A percentile compares a stretch with the other conserved stretches of the same genome.
Evolutionary conservation across 2,797 vertebrate genomes (phyloP).

Genomic region (Pipistrellus pipistrellus): DNA sequence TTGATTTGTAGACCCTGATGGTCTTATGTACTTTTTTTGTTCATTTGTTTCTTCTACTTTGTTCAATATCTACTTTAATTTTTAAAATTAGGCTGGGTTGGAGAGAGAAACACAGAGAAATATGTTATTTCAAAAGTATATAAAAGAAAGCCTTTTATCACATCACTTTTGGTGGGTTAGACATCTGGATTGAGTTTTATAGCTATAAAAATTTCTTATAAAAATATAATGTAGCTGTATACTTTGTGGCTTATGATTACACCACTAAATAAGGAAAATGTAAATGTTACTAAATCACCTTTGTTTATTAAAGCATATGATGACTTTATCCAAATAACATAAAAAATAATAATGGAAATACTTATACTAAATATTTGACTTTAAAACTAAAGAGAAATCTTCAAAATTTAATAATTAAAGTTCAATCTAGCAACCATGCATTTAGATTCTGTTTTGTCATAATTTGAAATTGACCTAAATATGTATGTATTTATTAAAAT

Average conservation of each 20-base stretch:
- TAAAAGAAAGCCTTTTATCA: not conserved
- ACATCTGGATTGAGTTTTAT: not conserved
- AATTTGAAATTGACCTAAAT: conserved; percentile 32
- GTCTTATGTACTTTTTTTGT: not conserved
- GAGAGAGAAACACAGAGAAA: not conserved
- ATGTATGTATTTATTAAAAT: conserved; percentile 29
- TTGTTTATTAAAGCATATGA: conserved; percentile 9
- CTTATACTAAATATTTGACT: conserved; percentile 5
- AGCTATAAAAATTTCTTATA: conserved; percentile 11
- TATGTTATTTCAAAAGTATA: conserved; percentile 26
- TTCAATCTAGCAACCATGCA: not conserved
- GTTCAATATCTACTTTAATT: not conserved
- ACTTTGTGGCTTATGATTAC: not conserved
- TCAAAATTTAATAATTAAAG: not conserved
- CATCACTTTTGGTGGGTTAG: not conserved
- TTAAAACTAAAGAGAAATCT: not conserved
- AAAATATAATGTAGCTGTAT: not conserved
- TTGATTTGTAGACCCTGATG: not conserved
- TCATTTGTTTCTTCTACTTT: conserved; percentile 19
- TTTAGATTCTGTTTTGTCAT: not conserved
- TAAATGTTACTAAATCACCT: not conserved
- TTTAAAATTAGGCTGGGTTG: not conserved
- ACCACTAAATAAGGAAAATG: not conserved
- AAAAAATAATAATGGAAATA: not conserved
- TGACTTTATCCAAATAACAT: conserved; percentile 2